A percentile compares a stretch with the other conserved stretches of the same genome.
Conservation (phyloP, 2,113 vertebrate species). For the Apodemus sylvaticus region DNA sequence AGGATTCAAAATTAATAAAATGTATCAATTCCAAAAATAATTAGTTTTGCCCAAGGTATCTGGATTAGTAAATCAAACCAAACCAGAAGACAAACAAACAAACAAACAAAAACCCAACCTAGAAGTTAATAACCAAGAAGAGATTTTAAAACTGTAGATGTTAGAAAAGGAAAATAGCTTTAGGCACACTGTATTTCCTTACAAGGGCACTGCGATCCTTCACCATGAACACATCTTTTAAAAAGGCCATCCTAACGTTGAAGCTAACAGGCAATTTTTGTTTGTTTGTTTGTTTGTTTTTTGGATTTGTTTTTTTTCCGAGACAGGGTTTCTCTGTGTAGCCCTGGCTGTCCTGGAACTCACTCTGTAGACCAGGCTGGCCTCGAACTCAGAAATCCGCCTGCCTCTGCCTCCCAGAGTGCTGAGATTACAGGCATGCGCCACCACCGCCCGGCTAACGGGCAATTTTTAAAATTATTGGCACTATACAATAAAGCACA, state of each 20-base stretch:
- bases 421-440: no score
- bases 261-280: slow-evolving; percentile 76
- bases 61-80: slow-evolving; percentile 35
- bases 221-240: slow-evolving; percentile 75
- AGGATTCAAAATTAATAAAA: slow-evolving; percentile 43
- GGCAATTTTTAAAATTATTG: no score
- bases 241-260: slow-evolving; percentile 70
- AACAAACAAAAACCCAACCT: not conserved
- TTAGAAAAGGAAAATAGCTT: slow-evolving; percentile 51
- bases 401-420: no score
- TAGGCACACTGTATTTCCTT: slow-evolving; percentile 30
- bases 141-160: slow-evolving; percentile 42
- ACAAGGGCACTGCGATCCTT: slow-evolving; percentile 71
- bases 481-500: slow-evolving; percentile 74
- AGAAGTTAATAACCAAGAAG: slow-evolving; percentile 8
- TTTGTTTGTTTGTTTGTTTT: no score
- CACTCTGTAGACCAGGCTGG: no score
- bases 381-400: no score
- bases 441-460: no score
- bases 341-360: no score
- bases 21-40: not conserved
- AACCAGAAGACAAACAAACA: not conserved
- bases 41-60: not conserved
- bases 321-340: no score
- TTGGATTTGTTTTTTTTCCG: no score